Percentiles rank a stretch among this genome's conserved stretches.
Conservation (phyloP, 2,888 invertebrate species). For the Aporophyla lueneburgensis region DNA sequence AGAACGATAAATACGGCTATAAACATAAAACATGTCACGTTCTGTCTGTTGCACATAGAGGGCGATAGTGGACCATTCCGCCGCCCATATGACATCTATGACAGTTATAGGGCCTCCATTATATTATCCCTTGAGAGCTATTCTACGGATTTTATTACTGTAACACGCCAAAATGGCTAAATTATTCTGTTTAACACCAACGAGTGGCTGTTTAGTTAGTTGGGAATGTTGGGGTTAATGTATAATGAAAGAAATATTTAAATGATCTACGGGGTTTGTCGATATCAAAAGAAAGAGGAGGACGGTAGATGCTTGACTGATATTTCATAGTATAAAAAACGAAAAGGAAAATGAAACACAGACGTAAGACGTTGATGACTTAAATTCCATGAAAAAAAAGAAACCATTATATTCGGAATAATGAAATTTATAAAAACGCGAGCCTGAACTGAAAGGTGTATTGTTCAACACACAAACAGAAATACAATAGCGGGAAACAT, state of each 20-base stretch:
- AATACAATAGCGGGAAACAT: constrained; percentile 47
- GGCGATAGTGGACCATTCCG: constrained; percentile 63
- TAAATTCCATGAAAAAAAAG: constrained; percentile 25
- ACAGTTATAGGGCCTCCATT: constrained; percentile 66
- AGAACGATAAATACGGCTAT: constrained; percentile 62
- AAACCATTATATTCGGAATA: constrained; percentile 27
- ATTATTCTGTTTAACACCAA: constrained; percentile 71
- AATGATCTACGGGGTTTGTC: constrained; percentile 21
- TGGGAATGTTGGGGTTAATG: constrained; percentile 37
- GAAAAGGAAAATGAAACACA: constrained; percentile 12
- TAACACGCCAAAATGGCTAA: constrained; percentile 69
- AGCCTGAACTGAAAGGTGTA: constrained; percentile 42
- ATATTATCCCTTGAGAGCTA: constrained; percentile 67
- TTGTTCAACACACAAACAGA: constrained; percentile 39
- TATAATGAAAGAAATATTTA: constrained; percentile 43
- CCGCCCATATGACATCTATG: constrained; percentile 67
- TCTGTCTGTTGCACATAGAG: constrained; percentile 65
- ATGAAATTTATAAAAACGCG: constrained; percentile 35
- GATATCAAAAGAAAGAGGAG: not conserved
- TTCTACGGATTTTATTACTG: constrained; percentile 70
- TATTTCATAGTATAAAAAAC: not conserved
- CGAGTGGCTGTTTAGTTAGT: constrained; percentile 58
- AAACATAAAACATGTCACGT: constrained; percentile 65
- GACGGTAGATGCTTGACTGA: not conserved
- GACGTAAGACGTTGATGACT: not conserved